Conservation (phyloP, 2,113 vertebrate species). For the Centropus unirufus region DNA sequence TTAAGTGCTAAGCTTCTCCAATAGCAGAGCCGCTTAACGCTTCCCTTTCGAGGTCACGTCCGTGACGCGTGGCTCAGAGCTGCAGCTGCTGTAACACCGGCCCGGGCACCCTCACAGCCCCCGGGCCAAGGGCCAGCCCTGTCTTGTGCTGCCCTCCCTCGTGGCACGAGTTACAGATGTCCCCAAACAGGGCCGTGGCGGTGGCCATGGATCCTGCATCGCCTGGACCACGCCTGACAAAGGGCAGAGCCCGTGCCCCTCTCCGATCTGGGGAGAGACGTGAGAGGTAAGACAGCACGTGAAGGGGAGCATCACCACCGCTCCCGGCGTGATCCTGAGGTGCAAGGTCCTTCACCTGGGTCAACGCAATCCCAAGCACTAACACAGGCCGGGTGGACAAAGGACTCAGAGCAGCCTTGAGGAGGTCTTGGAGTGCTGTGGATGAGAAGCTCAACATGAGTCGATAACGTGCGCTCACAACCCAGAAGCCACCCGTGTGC, state of each 20-base stretch:
- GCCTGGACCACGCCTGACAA: neutral
- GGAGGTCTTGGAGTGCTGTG: too few species aligned
- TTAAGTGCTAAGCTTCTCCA: conserved; percentile 44
- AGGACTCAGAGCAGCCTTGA: too few species aligned
- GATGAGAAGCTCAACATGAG: too few species aligned
- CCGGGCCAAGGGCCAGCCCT: neutral
- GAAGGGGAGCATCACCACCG: neutral
- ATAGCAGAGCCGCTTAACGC: neutral
- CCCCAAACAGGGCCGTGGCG: neutral
- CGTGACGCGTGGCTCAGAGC: neutral
- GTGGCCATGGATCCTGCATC: accelerated
- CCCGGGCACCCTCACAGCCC: neutral
- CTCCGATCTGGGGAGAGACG: neutral
- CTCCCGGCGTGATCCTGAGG: neutral
- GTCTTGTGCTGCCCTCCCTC: neutral
- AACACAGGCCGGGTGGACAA: neutral
- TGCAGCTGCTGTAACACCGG: accelerated
- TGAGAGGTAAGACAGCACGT: neutral
- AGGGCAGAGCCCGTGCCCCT: accelerated
- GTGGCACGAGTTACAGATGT: neutral
- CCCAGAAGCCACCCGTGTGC: too few species aligned
- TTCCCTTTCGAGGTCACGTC: conserved; percentile 31
- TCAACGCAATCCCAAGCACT: too few species aligned
- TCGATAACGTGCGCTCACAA: too few species aligned
- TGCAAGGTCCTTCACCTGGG: too few species aligned